These are phyloP conservation scores for Drosophila neotestacea DNA, from an alignment of 2,888 invertebrate species.

Conservation along the genomic window DNA sequence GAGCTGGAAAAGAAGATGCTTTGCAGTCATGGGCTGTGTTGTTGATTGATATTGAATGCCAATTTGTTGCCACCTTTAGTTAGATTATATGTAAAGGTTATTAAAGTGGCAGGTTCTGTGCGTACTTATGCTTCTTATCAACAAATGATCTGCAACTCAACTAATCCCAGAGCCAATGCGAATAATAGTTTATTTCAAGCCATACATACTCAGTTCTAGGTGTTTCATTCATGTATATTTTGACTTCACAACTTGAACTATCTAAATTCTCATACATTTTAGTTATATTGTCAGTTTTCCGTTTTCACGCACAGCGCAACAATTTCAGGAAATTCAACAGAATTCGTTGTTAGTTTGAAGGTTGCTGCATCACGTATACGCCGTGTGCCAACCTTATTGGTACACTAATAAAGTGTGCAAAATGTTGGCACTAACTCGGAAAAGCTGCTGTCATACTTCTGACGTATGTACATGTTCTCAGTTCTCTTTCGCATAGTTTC, in stretches of 20 bases:
- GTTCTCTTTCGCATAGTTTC: constrained; percentile 5
- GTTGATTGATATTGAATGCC: constrained; percentile 15
- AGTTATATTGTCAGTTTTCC: background rate
- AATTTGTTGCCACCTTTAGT: constrained; percentile 23
- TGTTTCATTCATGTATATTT: too few species aligned
- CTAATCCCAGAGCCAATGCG: background rate
- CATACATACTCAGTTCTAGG: too few species aligned
- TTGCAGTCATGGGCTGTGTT: constrained; percentile 6
- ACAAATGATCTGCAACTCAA: too few species aligned
- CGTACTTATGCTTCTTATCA: background rate
- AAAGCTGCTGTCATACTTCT: constrained; percentile 9
- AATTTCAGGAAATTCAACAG: background rate
- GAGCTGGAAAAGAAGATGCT: background rate
- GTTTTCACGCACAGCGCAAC: background rate
- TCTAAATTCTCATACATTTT: background rate
- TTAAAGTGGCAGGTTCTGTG: background rate
- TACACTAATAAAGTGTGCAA: constrained; percentile 24
- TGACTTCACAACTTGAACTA: too few species aligned
- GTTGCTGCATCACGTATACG: constrained; percentile 18
- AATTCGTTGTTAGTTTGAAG: background rate
- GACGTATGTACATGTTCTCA: background rate
- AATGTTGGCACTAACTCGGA: constrained; percentile 22
- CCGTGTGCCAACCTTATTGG: constrained; percentile 17
- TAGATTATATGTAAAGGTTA: background rate
- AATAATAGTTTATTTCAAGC: too few species aligned